These are phyloP conservation scores for Hoplostethus mediterraneus DNA, from an alignment of 2,797 vertebrate species.

Conservation along the genomic window DNA sequence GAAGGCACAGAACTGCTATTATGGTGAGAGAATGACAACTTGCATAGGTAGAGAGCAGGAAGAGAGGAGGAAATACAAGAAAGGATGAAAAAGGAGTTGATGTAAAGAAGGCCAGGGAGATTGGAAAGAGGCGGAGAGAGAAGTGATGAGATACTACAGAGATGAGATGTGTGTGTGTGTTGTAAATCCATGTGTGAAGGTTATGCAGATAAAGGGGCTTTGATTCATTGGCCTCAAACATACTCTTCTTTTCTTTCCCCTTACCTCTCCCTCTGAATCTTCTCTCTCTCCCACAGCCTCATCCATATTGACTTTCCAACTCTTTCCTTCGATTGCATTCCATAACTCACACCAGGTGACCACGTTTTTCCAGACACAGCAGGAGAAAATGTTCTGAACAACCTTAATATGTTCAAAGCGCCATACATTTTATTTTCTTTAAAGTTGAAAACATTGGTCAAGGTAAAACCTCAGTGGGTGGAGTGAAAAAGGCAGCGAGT, in stretches of 20 bases:
- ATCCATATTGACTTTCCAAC: not conserved
- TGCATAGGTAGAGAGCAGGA: constrained; percentile 57
- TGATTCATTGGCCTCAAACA: constrained; percentile 66
- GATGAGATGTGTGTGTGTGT: constrained; percentile 61
- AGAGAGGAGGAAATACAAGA: constrained; percentile 48
- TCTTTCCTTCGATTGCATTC: no score
- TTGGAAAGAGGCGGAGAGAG: constrained; percentile 69
- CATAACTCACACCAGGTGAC: no score
- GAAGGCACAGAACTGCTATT: constrained; percentile 73
- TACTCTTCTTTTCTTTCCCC: constrained; percentile 52
- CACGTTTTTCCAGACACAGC: no score
- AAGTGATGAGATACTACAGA: constrained; percentile 67
- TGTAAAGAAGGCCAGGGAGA: constrained; percentile 66
- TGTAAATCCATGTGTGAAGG: constrained; percentile 60
- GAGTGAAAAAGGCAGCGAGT: no score
- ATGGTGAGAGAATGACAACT: constrained; percentile 77
- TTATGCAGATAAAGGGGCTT: constrained; percentile 73
- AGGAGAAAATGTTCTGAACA: no score
- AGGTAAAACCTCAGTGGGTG: no score
- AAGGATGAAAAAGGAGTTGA: constrained; percentile 48
- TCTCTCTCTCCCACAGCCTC: constrained; percentile 6
- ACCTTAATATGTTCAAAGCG: no score
- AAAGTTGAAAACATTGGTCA: no score
- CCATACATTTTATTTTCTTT: no score
- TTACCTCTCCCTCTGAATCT: constrained; percentile 20